These are phyloP conservation scores for Apostichopus leukothele DNA, from an alignment of 53 echinoderm and acorn worm genomes.

Conservation along the genomic window DNA sequence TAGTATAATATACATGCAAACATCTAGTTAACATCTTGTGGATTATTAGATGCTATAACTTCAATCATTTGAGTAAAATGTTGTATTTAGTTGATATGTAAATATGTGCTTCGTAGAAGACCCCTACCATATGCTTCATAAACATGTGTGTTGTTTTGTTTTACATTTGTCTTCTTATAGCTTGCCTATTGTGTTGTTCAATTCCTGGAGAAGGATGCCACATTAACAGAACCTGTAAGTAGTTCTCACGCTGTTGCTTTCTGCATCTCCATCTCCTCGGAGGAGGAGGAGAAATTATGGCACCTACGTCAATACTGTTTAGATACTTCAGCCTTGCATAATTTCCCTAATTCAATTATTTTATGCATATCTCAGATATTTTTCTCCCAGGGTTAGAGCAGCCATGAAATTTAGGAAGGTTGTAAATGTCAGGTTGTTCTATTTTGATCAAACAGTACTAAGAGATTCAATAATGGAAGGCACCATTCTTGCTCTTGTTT, in stretches of 20 bases:
- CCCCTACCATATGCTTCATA: too few relatives aligned
- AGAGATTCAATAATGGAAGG: too few relatives aligned
- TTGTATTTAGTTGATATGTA: too few relatives aligned
- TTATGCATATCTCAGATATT: conserved; percentile 38
- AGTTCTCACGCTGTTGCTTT: neutral
- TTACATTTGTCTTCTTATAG: conserved; percentile 30
- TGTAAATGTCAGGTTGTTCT: conserved; percentile 34
- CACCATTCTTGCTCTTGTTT: too few relatives aligned
- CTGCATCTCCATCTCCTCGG: neutral
- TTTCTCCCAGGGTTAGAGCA: conserved; percentile 14
- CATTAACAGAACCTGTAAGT: conserved; percentile 94
- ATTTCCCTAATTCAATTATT: conserved; percentile 38
- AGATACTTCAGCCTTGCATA: conserved; percentile 37
- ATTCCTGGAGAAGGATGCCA: conserved; percentile 97
- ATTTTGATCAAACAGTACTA: conserved; percentile 8
- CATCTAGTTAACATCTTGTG: too few relatives aligned
- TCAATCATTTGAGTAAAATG: too few relatives aligned
- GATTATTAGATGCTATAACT: too few relatives aligned
- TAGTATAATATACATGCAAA: too few relatives aligned
- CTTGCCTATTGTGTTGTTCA: conserved; percentile 99
- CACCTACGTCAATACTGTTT: neutral
- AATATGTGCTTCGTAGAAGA: too few relatives aligned
- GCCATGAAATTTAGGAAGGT: neutral
- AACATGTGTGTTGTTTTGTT: neutral
- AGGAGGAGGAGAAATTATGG: neutral